Evolutionary conservation across 2,797 vertebrate species (phyloP).

Genomic region (Coregonus suidteri): DNA sequence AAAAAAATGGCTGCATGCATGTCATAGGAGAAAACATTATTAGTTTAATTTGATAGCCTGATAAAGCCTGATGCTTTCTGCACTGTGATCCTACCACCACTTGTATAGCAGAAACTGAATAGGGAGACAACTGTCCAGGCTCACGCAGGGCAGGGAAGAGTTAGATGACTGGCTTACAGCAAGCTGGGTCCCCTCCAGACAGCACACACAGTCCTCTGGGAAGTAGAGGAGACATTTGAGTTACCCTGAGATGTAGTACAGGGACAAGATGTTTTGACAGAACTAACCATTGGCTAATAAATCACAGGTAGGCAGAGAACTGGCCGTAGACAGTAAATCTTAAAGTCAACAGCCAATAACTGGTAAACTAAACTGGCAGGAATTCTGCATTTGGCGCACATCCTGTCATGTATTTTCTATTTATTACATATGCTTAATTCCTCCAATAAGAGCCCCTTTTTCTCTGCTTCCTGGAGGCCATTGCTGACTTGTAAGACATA

Average conservation of each 20-base stretch:
- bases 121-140: conserved; percentile 34
- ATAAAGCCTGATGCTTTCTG: conserved; percentile 33
- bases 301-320: conserved; percentile 62
- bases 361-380: conserved; percentile 64
- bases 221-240: conserved; percentile 33
- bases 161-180: conserved; percentile 29
- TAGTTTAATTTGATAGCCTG: conserved; percentile 32
- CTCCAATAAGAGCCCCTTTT: conserved; percentile 49
- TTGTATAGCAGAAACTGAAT: conserved; percentile 38
- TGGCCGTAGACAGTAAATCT: conserved; percentile 74
- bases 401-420: conserved; percentile 57
- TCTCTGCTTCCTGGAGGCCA: conserved; percentile 46
- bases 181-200: conserved; percentile 42
- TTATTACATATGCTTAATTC: conserved; percentile 61
- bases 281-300: conserved; percentile 69
- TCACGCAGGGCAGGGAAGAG: conserved; percentile 26
- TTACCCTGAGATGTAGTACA: conserved; percentile 41
- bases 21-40: conserved; percentile 48
- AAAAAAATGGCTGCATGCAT: conserved; percentile 30
- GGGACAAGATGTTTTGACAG: conserved; percentile 69
- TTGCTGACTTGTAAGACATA: conserved; percentile 29
- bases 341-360: conserved; percentile 73
- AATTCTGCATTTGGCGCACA: conserved; percentile 59
- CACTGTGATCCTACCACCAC: conserved; percentile 24
- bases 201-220: conserved; percentile 22